A percentile compares a stretch with the other conserved stretches of the same genome.
Conservation (phyloP, 2,888 invertebrate genomes). For the Habrosyne pyritoides region DNA sequence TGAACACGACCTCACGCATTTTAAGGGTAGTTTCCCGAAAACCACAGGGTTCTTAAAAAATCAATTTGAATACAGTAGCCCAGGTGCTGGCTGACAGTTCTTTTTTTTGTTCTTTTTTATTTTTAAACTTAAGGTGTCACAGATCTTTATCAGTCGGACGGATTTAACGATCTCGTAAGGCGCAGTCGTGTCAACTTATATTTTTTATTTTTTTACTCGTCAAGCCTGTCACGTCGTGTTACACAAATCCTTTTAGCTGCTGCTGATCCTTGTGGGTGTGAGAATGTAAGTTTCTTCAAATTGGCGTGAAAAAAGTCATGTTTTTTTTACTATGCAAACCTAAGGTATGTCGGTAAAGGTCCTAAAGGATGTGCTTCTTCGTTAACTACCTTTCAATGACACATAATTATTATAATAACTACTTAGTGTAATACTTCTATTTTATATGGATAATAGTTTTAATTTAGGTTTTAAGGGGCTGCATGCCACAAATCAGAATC, state of each 20-base stretch:
- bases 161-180: constrained; percentile 78
- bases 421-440: no score
- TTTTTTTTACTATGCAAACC: no score
- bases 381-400: no score
- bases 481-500: constrained; percentile 18
- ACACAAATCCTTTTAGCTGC: constrained; percentile 74
- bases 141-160: constrained; percentile 77
- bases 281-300: constrained; percentile 36
- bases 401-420: no score
- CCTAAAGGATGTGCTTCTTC: no score
- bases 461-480: constrained; percentile 17
- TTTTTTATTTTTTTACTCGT: constrained; percentile 61
- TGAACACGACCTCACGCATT: constrained; percentile 66
- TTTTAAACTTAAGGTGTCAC: constrained; percentile 70
- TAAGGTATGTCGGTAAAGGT: background rate
- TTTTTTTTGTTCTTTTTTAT: constrained; percentile 47
- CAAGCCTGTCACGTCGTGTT: constrained; percentile 79
- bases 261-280: constrained; percentile 65
- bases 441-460: background rate
- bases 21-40: constrained; percentile 64
- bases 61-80: constrained; percentile 80
- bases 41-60: constrained; percentile 61
- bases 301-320: constrained; percentile 21
- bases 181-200: constrained; percentile 66
- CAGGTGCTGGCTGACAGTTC: constrained; percentile 53